Evolutionary conservation across 2,113 vertebrate genomes (phyloP).

Genomic region (Dicrurus megarhynchus): DNA sequence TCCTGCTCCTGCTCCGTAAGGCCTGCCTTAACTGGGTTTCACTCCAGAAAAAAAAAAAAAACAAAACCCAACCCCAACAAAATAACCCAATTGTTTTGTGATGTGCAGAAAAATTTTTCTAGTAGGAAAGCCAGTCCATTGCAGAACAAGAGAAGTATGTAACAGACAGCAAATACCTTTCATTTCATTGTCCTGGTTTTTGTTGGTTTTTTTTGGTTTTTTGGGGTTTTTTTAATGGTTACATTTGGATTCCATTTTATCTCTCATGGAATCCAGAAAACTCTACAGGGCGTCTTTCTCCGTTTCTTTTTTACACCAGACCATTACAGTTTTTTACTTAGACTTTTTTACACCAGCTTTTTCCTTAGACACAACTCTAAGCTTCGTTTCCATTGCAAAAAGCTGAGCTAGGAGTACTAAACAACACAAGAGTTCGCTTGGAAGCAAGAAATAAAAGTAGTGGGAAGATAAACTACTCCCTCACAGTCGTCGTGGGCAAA

Average conservation of each 20-base stretch:
- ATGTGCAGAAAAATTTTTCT: neutral
- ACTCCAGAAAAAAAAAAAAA: neutral
- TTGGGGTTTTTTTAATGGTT: neutral
- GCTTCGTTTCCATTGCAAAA: neutral
- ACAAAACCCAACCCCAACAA: neutral
- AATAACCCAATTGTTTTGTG: neutral
- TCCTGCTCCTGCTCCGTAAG: neutral
- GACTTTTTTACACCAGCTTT: neutral
- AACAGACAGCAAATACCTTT: neutral
- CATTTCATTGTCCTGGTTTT: neutral
- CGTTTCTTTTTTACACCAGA: neutral
- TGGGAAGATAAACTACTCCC: neutral
- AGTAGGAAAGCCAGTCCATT: neutral
- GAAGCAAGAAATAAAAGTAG: neutral
- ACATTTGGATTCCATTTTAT: neutral
- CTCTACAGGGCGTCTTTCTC: neutral
- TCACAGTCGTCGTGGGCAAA: neutral
- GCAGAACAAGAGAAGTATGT: neutral
- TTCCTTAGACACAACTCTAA: neutral
- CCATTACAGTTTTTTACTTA: neutral
- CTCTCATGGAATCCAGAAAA: neutral
- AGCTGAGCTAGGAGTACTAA: neutral
- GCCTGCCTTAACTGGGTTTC: neutral
- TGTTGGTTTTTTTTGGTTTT: rapidly evolving
- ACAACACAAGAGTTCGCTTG: neutral